These are phyloP conservation scores for Hylaea fasciaria DNA, from an alignment of 2,888 invertebrate genomes.

Conservation along the genomic window DNA sequence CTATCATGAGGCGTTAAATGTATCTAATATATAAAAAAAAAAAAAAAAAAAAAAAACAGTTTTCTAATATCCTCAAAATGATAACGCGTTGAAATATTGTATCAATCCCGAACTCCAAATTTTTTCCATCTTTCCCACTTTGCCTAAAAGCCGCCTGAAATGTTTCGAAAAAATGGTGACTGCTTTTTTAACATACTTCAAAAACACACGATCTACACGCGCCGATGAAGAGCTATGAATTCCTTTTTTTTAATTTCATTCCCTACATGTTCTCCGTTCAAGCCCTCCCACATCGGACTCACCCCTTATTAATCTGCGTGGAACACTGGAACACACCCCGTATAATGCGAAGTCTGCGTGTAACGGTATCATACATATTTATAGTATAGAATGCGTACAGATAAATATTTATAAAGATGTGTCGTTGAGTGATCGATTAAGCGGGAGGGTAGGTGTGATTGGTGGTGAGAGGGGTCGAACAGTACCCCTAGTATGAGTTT, in stretches of 20 bases:
- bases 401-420: constrained; percentile 44
- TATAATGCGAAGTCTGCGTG: constrained; percentile 45
- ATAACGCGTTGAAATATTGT: too few relatives aligned
- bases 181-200: too few relatives aligned
- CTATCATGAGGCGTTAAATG: too few relatives aligned
- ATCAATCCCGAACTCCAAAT: too few relatives aligned
- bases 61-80: too few relatives aligned
- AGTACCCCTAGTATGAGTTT: too few relatives aligned
- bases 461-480: background rate
- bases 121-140: too few relatives aligned
- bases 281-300: constrained; percentile 37
- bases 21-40: too few relatives aligned
- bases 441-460: constrained; percentile 17
- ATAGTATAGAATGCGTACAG: constrained; percentile 33
- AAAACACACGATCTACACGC: background rate
- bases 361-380: constrained; percentile 47
- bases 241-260: constrained; percentile 35
- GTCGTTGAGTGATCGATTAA: constrained; percentile 41
- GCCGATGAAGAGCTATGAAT: constrained; percentile 33
- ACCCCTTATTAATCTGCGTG: constrained; percentile 45
- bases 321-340: constrained; percentile 43
- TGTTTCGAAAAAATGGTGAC: too few relatives aligned
- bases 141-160: too few relatives aligned
- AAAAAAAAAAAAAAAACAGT: too few relatives aligned
- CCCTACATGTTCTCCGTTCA: constrained; percentile 38